A percentile compares a stretch with the other conserved stretches of the same genome.
phyloP scores from a whole-genome alignment of 2,113 vertebrate genomes.

The Trogon surrucura region DNA sequence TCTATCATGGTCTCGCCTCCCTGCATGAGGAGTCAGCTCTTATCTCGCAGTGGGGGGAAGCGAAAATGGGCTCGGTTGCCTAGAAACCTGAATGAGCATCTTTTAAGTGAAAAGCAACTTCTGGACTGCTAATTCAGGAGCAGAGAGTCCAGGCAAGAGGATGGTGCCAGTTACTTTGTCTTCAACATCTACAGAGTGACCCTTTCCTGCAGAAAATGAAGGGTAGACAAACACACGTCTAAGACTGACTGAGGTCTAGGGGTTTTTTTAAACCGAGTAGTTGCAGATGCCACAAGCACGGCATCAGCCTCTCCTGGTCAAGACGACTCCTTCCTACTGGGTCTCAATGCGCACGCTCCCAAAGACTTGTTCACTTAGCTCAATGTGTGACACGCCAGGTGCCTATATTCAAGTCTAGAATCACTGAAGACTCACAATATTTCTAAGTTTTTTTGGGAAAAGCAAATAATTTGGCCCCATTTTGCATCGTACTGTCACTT shows the following conservation, averaged over 20 bases:
- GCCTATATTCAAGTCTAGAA: not conserved
- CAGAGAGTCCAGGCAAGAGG: not conserved
- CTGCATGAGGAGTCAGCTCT: slow-evolving; percentile 54
- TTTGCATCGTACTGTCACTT: not conserved
- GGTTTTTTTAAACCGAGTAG: not conserved
- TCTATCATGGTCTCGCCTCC: slow-evolving; percentile 51
- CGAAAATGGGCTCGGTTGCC: slow-evolving; percentile 67
- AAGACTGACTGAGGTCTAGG: not conserved
- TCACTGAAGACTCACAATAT: not conserved
- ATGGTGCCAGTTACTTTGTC: not conserved
- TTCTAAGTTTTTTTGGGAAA: not conserved
- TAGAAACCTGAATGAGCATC: slow-evolving; percentile 70
- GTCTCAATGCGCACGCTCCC: not conserved
- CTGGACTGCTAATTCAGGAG: slow-evolving; percentile 31
- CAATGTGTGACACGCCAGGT: fast-evolving
- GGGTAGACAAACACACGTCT: not conserved
- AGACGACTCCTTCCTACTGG: not conserved
- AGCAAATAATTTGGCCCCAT: not conserved
- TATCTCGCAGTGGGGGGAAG: slow-evolving; percentile 63
- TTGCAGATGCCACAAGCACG: not conserved
- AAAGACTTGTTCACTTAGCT: not conserved
- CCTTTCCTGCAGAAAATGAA: fast-evolving
- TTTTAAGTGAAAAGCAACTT: slow-evolving; percentile 55
- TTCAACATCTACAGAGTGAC: not conserved
- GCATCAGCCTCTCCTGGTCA: not conserved